Evolutionary conservation across 2,113 vertebrate species (phyloP).

Genomic region (Micromys minutus): DNA sequence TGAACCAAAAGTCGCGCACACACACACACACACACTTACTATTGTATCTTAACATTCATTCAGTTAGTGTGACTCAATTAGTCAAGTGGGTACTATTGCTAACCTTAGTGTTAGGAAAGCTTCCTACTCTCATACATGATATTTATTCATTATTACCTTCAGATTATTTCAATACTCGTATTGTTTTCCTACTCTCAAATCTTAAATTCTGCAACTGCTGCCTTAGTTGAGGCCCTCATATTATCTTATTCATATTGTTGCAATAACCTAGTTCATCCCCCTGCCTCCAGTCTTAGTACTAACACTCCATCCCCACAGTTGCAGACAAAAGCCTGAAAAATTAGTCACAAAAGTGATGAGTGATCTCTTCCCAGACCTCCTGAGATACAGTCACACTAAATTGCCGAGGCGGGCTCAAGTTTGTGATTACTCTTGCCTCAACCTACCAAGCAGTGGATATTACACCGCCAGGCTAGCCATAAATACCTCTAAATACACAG

Average conservation of each 20-base stretch:
- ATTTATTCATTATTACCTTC: background rate
- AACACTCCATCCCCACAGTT: background rate
- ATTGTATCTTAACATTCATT: background rate
- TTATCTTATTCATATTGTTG: conserved; percentile 6
- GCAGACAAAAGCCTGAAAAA: conserved; percentile 23
- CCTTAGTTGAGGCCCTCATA: background rate
- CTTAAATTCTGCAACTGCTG: conserved; percentile 14
- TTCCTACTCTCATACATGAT: background rate
- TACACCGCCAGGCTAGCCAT: background rate
- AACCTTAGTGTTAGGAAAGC: background rate
- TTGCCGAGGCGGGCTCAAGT: background rate
- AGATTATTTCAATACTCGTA: background rate
- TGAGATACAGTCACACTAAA: background rate
- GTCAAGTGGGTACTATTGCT: background rate
- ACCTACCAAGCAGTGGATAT: background rate
- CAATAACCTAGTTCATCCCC: background rate
- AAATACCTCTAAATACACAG: conserved; percentile 28
- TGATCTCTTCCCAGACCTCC: too few species aligned
- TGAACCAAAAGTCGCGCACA: background rate
- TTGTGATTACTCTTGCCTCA: background rate
- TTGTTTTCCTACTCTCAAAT: background rate
- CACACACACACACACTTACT: background rate
- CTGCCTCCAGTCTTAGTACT: background rate
- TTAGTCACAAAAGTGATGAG: conserved; percentile 1
- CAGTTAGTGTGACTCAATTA: background rate